Conservation (phyloP, 1,140 invertebrate species). For the Drosophila bocqueti region DNA sequence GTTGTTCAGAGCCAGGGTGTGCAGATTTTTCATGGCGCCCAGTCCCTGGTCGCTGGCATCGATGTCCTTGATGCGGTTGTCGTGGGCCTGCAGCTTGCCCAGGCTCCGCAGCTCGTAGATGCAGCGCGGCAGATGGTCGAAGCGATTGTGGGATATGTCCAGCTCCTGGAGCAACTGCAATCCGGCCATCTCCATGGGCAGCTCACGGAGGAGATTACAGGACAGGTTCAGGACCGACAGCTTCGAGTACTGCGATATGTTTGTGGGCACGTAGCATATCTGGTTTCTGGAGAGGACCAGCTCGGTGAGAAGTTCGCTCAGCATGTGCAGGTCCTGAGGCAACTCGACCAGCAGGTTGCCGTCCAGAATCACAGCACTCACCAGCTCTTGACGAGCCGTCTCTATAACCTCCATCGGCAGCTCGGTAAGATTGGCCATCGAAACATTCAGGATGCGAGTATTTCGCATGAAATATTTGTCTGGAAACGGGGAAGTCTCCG, state of each 20-base stretch:
- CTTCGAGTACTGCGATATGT: conserved; percentile 58
- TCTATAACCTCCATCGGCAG: conserved; percentile 51
- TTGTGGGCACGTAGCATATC: conserved; percentile 40
- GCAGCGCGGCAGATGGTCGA: conserved; percentile 47
- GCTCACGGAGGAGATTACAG: conserved; percentile 45
- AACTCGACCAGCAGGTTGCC: conserved; percentile 44
- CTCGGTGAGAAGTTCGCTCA: conserved; percentile 43
- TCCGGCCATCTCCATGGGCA: conserved; percentile 57
- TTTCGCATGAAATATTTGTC: conserved; percentile 65
- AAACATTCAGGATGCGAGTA: conserved; percentile 27
- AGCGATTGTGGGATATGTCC: conserved; percentile 61
- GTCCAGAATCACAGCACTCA: conserved; percentile 47
- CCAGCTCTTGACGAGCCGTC: conserved; percentile 41
- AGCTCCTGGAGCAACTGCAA: conserved; percentile 37
- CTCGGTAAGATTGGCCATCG: conserved; percentile 5
- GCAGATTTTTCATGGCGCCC: conserved; percentile 88
- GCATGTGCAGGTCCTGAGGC: conserved; percentile 27
- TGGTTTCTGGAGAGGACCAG: conserved; percentile 49
- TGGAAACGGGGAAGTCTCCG: conserved; percentile 17
- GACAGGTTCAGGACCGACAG: conserved; percentile 32
- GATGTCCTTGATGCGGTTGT: conserved; percentile 90
- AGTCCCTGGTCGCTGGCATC: conserved; percentile 88
- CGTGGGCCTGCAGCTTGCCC: conserved; percentile 41
- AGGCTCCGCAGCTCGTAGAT: conserved; percentile 49
- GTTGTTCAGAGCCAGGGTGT: conserved; percentile 91